phyloP scores from a whole-genome alignment of 1,140 invertebrate species.

The Drosophila kohkoa region DNA sequence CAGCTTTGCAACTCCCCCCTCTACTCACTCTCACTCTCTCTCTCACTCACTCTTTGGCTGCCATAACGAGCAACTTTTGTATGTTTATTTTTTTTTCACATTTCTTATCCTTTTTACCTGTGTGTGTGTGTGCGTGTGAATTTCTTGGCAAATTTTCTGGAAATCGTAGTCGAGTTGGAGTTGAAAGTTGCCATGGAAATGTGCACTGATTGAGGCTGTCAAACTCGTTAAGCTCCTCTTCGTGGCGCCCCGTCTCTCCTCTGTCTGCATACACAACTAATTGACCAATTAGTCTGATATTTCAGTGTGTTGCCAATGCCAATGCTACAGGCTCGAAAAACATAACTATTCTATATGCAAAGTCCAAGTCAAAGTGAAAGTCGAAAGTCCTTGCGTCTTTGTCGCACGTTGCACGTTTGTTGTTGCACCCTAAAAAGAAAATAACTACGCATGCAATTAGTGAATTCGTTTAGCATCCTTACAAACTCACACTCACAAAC shows the following conservation, averaged over 20 bases:
- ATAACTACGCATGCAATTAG: slow-evolving; percentile 43
- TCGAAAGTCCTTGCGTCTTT: slow-evolving; percentile 8
- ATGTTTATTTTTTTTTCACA: not conserved
- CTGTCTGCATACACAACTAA: not conserved
- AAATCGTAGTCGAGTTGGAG: not conserved
- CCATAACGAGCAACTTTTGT: slow-evolving; percentile 25
- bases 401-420: slow-evolving; percentile 40
- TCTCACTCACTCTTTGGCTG: not conserved
- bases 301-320: slow-evolving; percentile 33
- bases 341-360: not conserved
- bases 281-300: slow-evolving; percentile 45
- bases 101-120: slow-evolving; percentile 12
- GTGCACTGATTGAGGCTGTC: slow-evolving; percentile 14
- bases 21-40: not conserved
- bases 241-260: too few relatives aligned
- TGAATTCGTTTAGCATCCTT: slow-evolving; percentile 21
- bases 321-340: slow-evolving; percentile 29
- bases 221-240: not conserved
- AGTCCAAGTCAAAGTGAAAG: not conserved
- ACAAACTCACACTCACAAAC: slow-evolving; percentile 8
- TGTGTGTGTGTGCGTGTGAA: slow-evolving; percentile 4
- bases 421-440: slow-evolving; percentile 26
- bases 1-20: slow-evolving; percentile 8
- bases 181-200: slow-evolving; percentile 28
- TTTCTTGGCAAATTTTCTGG: slow-evolving; percentile 18